Percentiles rank a stretch among this genome's conserved stretches.
Evolutionary conservation across 2,888 invertebrate genomes (phyloP).

Genomic region (Aelia acuminata): DNA sequence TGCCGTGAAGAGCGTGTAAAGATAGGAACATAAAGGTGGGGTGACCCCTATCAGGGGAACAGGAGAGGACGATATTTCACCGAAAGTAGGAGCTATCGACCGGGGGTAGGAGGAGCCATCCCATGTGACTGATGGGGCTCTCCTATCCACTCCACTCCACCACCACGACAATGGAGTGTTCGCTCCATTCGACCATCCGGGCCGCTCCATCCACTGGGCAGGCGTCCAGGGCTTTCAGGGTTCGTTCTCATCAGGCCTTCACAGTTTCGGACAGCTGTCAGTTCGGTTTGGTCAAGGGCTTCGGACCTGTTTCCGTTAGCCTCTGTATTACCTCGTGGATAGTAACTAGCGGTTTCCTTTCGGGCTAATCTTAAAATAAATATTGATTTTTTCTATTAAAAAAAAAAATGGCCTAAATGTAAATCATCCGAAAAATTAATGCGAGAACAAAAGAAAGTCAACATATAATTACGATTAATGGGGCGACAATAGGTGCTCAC

Average conservation of each 20-base stretch:
- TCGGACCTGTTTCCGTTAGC: neutral
- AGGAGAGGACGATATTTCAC: slow-evolving; percentile 17
- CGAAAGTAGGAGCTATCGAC: slow-evolving; percentile 14
- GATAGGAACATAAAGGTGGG: neutral
- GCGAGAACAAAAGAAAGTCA: too few relatives aligned
- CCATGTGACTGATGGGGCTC: neutral
- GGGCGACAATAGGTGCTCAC: too few relatives aligned
- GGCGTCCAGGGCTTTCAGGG: neutral
- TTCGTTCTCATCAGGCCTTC: neutral
- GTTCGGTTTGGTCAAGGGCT: neutral
- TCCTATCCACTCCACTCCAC: too few relatives aligned
- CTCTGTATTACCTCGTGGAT: too few relatives aligned
- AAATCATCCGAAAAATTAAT: too few relatives aligned
- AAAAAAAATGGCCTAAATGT: too few relatives aligned
- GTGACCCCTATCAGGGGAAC: neutral
- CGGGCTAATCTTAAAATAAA: too few relatives aligned
- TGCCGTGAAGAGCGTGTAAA: neutral
- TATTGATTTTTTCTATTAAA: too few relatives aligned
- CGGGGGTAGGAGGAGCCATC: neutral
- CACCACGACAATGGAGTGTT: neutral
- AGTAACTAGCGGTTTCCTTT: neutral
- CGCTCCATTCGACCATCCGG: neutral
- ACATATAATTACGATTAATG: too few relatives aligned
- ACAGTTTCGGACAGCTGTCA: neutral
- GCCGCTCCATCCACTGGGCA: too few relatives aligned